Conservation (phyloP, 1,140 invertebrate species). For the Sinella curviseta region DNA sequence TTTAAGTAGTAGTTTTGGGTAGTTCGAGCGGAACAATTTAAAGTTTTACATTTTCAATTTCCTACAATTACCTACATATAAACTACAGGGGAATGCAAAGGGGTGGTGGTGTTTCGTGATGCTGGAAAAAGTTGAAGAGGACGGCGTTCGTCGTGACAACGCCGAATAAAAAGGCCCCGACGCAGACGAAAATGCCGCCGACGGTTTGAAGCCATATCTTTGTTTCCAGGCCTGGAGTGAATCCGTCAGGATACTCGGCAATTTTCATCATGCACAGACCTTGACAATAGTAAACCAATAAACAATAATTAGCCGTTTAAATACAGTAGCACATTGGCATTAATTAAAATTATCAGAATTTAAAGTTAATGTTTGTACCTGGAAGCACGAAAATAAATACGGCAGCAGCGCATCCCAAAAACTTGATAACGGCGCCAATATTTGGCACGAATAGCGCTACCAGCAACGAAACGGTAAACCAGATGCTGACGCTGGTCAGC, state of each 20-base stretch:
- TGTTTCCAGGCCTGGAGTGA: constrained; percentile 46
- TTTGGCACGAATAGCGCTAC: constrained; percentile 67
- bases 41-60: no score
- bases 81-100: constrained; percentile 33
- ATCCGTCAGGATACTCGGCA: constrained; percentile 56
- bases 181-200: constrained; percentile 56
- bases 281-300: constrained; percentile 50
- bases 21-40: no score
- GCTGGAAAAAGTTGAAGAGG: constrained; percentile 31
- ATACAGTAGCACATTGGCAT: neutral
- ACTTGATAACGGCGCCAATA: constrained; percentile 67
- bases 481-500: constrained; percentile 60
- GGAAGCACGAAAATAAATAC: constrained; percentile 70
- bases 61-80: no score
- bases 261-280: constrained; percentile 63
- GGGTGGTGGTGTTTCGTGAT: constrained; percentile 27
- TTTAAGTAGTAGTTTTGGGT: no score
- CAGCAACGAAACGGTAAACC: constrained; percentile 63
- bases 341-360: constrained; percentile 18
- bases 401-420: constrained; percentile 67
- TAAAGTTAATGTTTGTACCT: constrained; percentile 53
- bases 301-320: neutral
- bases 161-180: constrained; percentile 65
- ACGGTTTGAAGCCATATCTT: constrained; percentile 51
- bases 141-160: constrained; percentile 62